Evolutionary conservation across 1,140 invertebrate species (phyloP).

Genomic region (Fopius arisanus): DNA sequence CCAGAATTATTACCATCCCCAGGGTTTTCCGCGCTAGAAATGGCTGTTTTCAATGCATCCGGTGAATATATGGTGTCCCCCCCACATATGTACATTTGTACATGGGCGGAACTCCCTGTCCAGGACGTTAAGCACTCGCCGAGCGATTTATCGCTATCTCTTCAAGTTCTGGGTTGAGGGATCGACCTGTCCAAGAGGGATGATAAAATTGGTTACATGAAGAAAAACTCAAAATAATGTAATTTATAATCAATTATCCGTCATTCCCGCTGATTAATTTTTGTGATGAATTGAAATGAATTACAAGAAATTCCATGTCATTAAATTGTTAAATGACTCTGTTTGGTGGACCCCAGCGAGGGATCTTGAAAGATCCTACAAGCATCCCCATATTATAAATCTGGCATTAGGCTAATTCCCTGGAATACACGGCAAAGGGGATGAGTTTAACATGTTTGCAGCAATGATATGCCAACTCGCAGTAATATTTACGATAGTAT

Average conservation of each 20-base stretch:
- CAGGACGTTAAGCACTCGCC: conserved; percentile 46
- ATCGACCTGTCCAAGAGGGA: too few species aligned
- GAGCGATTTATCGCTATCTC: conserved; percentile 48
- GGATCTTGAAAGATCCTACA: conserved; percentile 4
- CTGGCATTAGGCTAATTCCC: conserved; percentile 42
- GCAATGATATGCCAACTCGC: conserved; percentile 16
- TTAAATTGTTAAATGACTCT: conserved; percentile 12
- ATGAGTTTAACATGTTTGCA: not conserved
- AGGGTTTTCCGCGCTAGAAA: too few species aligned
- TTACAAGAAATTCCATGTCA: too few species aligned
- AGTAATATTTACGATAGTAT: conserved; percentile 16
- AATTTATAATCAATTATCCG: too few species aligned
- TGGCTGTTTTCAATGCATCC: too few species aligned
- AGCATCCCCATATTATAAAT: conserved; percentile 29
- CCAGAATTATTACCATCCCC: too few species aligned
- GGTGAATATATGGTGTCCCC: too few species aligned
- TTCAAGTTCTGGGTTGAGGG: too few species aligned
- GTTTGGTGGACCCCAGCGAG: not conserved
- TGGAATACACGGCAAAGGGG: conserved; percentile 31
- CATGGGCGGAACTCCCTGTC: conserved; percentile 34
- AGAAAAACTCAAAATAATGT: too few species aligned
- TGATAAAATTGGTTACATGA: too few species aligned
- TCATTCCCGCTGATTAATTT: too few species aligned
- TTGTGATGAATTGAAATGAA: too few species aligned
- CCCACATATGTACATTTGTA: not conserved